phyloP scores from a whole-genome alignment of 2,888 invertebrate species.

The Xylophagus ater region DNA sequence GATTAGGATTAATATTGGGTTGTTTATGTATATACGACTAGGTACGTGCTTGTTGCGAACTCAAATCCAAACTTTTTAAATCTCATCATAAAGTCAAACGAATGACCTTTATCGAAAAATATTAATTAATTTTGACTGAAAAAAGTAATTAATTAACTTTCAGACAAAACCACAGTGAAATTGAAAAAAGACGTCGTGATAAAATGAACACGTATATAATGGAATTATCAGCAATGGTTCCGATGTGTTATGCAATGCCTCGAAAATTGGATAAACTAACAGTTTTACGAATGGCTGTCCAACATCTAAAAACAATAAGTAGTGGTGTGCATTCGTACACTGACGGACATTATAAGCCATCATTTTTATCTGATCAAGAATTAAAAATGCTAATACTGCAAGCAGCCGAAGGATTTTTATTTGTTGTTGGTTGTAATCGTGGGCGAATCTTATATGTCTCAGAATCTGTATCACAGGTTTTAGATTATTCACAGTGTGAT shows the following conservation, averaged over 20 bases:
- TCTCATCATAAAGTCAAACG: too few relatives aligned
- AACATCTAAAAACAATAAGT: conserved; percentile 71
- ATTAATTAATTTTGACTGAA: background rate
- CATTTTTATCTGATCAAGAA: conserved; percentile 77
- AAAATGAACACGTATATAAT: conserved; percentile 95
- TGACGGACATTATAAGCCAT: conserved; percentile 64
- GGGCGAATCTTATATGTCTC: conserved; percentile 84
- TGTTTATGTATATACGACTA: background rate
- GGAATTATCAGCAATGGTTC: conserved; percentile 80
- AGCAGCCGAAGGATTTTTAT: conserved; percentile 81
- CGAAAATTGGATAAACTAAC: conserved; percentile 89
- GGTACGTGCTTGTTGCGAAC: background rate
- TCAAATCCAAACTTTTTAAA: too few relatives aligned
- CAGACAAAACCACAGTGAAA: conserved; percentile 95
- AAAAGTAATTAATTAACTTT: conserved; percentile 15
- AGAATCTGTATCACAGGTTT: conserved; percentile 69
- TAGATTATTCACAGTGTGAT: conserved; percentile 77
- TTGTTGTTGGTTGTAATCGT: conserved; percentile 87
- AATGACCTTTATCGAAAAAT: too few relatives aligned
- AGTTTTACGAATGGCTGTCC: conserved; percentile 82
- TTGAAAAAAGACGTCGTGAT: conserved; percentile 86
- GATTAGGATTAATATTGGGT: background rate
- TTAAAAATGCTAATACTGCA: conserved; percentile 74
- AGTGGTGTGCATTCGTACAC: conserved; percentile 64
- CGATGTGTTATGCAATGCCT: conserved; percentile 89